Percentiles rank a stretch among this genome's conserved stretches.
Evolutionary conservation across 1,140 invertebrate genomes (phyloP).

Genomic region (Camponotus vicinus): DNA sequence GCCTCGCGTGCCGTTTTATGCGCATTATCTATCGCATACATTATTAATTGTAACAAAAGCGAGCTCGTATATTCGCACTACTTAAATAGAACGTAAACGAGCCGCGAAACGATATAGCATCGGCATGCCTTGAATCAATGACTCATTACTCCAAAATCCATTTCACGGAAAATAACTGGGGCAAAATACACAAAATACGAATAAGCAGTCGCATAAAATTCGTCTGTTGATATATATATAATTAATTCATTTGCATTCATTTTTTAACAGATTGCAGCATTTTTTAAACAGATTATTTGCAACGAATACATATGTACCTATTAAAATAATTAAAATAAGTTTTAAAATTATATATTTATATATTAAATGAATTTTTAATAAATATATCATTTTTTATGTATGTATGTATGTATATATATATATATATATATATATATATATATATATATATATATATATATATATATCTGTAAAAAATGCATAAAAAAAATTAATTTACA

Average conservation of each 20-base stretch:
- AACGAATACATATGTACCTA: too few relatives aligned
- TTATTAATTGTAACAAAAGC: slow-evolving; percentile 73
- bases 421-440: too few relatives aligned
- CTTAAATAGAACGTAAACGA: slow-evolving; percentile 9
- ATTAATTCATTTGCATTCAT: not conserved
- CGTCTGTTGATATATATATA: slow-evolving; percentile 1
- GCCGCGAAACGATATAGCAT: not conserved
- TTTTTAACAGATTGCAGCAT: not conserved
- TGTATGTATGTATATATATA: too few relatives aligned
- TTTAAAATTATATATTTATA: not conserved
- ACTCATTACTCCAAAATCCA: not conserved
- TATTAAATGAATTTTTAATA: not conserved
- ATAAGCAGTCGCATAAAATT: not conserved
- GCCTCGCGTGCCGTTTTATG: slow-evolving; percentile 39
- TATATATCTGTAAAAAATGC: not conserved
- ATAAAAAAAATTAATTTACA: not conserved
- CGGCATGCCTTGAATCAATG: not conserved
- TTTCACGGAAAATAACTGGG: not conserved
- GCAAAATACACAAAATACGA: not conserved
- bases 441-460: too few relatives aligned
- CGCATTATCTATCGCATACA: slow-evolving; percentile 71
- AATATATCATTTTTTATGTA: not conserved
- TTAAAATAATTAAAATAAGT: too few relatives aligned
- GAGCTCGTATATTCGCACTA: slow-evolving; percentile 19
- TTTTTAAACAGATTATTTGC: not conserved